These are phyloP conservation scores for Isaurus tuberculatus DNA, from an alignment of 92 coral and sea anemone genomes.

Conservation along the genomic window DNA sequence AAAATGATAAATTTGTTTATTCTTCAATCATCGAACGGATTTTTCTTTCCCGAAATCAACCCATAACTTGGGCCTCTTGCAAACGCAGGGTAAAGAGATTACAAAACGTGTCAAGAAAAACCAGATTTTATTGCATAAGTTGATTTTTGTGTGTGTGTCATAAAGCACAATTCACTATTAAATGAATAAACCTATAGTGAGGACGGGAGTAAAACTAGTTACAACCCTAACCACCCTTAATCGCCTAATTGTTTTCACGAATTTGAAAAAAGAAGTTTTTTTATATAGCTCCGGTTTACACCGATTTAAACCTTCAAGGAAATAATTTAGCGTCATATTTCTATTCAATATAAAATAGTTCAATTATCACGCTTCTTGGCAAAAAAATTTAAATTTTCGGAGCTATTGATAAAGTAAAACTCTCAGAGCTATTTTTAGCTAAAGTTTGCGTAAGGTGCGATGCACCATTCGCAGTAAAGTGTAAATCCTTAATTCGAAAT, in stretches of 20 bases:
- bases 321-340: background rate
- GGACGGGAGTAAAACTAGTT: background rate
- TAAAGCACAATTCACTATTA: background rate
- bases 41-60: too few relatives aligned
- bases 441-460: background rate
- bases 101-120: background rate
- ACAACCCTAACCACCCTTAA: background rate
- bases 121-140: background rate
- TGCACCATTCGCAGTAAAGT: background rate
- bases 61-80: too few relatives aligned
- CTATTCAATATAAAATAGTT: background rate
- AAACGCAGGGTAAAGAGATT: too few relatives aligned
- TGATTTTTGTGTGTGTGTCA: background rate
- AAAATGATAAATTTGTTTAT: too few relatives aligned
- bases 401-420: background rate
- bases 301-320: background rate
- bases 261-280: background rate
- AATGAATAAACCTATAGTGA: background rate
- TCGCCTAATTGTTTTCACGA: background rate
- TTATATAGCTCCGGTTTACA: background rate
- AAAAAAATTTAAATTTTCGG: slow-evolving; percentile 18
- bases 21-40: too few relatives aligned
- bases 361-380: background rate
- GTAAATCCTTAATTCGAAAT: background rate
- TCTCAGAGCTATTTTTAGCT: slow-evolving; percentile 17